Conservation (phyloP, 2,888 invertebrate genomes). For the Drosophila putrida region DNA sequence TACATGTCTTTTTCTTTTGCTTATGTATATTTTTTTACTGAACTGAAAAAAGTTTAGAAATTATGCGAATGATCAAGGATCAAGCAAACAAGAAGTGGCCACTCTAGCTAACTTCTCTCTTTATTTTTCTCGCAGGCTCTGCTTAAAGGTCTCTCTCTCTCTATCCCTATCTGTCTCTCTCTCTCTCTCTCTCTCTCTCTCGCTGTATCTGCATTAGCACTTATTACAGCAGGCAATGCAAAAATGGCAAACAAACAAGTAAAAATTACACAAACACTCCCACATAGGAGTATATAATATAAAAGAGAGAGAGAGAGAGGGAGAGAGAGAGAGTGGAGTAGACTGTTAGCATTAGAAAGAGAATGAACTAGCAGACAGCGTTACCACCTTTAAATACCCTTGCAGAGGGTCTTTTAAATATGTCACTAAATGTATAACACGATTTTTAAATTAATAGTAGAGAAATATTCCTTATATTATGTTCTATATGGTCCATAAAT, state of each 20-base stretch:
- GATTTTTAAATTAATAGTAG: too few species aligned
- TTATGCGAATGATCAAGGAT: conserved; percentile 53
- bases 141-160: not conserved
- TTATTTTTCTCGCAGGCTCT: not conserved
- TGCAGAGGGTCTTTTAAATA: too few species aligned
- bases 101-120: not conserved
- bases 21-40: not conserved
- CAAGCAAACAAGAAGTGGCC: conserved; percentile 32
- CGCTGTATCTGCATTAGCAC: conserved; percentile 53
- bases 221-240: conserved; percentile 48
- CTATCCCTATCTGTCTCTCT: too few species aligned
- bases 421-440: too few species aligned
- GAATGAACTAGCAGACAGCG: conserved; percentile 9
- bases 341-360: too few species aligned
- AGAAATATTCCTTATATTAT: too few species aligned
- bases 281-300: not conserved
- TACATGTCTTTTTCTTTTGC: conserved; percentile 1
- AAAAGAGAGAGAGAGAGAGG: not conserved
- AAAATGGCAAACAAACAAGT: conserved; percentile 24
- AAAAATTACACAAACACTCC: conserved; percentile 11
- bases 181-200: not conserved
- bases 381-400: not conserved
- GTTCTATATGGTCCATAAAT: too few species aligned
- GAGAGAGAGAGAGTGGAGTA: not conserved
- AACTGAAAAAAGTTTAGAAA: conserved; percentile 3